phyloP scores from a whole-genome alignment of 2,888 invertebrate species.

The Troglohyphantes excavatus region DNA sequence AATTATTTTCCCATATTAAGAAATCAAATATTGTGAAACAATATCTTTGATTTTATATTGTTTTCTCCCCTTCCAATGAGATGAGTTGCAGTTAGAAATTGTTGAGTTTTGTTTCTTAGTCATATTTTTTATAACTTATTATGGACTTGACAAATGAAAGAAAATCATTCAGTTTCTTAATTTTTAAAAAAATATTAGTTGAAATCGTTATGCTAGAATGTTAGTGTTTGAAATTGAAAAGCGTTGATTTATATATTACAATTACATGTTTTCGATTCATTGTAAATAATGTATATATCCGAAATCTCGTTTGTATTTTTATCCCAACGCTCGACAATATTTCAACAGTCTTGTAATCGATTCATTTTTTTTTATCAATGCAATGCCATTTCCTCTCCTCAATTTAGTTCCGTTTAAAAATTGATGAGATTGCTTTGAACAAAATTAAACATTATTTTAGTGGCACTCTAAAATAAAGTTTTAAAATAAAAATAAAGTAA shows the following conservation, averaged over 20 bases:
- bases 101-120: conserved; percentile 4
- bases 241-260: not conserved
- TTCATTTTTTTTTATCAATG: no score
- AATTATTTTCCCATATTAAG: not conserved
- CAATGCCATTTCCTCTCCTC: no score
- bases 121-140: not conserved
- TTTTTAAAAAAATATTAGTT: not conserved
- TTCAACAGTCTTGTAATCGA: no score
- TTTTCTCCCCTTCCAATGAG: not conserved
- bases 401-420: no score
- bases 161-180: not conserved
- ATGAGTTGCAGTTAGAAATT: not conserved
- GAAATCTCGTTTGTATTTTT: not conserved
- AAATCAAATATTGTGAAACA: not conserved
- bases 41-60: not conserved
- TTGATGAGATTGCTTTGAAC: no score
- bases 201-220: not conserved
- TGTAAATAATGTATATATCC: conserved; percentile 1
- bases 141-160: not conserved
- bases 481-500: no score
- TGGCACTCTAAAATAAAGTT: no score
- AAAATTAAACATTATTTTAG: no score
- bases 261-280: not conserved
- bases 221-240: not conserved
- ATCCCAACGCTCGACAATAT: no score